Percentiles rank a stretch among this genome's conserved stretches.
phyloP scores from a whole-genome alignment of 2,113 vertebrate genomes.

The Orthonyx spaldingii region DNA sequence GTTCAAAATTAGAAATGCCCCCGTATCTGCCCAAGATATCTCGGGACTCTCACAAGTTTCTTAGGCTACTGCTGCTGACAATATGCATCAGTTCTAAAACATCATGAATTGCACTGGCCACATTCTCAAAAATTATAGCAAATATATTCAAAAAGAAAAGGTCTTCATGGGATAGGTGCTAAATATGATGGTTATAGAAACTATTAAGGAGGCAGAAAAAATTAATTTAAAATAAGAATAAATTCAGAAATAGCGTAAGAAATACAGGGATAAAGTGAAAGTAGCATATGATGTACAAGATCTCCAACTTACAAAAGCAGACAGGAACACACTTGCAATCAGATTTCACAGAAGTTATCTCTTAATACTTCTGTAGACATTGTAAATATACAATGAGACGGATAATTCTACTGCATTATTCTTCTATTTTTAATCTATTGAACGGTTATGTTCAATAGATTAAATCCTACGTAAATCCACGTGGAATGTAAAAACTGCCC shows the following conservation, averaged over 20 bases:
- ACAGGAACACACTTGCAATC: background rate
- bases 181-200: background rate
- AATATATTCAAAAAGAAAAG: background rate
- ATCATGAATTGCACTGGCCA: background rate
- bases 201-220: background rate
- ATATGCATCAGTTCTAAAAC: background rate
- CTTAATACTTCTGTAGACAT: background rate
- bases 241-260: background rate
- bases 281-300: background rate
- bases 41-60: background rate
- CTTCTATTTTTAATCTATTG: background rate
- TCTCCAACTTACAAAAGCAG: background rate
- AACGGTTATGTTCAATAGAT: background rate
- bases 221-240: background rate
- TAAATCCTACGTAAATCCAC: background rate
- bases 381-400: background rate
- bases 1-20: conserved; percentile 32
- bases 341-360: background rate
- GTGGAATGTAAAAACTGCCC: background rate
- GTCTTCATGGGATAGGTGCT: background rate
- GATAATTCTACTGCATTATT: background rate
- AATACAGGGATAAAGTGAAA: background rate
- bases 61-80: background rate
- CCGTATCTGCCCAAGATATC: background rate
- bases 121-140: background rate